A percentile compares a stretch with the other conserved stretches of the same genome.
Evolutionary conservation across 2,888 invertebrate genomes (phyloP).

Genomic region (Saturnia pavonia): DNA sequence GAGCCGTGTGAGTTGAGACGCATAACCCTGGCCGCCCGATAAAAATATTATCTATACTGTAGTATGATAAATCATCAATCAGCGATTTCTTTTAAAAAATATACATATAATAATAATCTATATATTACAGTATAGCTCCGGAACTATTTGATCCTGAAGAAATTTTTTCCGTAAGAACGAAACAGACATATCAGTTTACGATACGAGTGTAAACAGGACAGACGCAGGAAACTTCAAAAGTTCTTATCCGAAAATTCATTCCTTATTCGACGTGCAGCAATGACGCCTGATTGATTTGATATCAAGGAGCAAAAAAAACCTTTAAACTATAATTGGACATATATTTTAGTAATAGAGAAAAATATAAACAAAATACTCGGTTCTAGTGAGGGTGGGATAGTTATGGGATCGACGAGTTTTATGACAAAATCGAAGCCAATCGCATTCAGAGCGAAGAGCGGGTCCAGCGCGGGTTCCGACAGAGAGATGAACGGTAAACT

Average conservation of each 20-base stretch:
- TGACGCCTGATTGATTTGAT: conserved; percentile 32
- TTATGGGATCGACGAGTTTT: conserved; percentile 77
- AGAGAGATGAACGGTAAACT: conserved; percentile 75
- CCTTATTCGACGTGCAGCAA: conserved; percentile 46
- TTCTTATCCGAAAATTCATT: conserved; percentile 57
- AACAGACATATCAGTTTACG: conserved; percentile 42
- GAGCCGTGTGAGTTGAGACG: no score
- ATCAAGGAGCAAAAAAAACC: not conserved
- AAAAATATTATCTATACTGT: no score
- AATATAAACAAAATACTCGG: not conserved
- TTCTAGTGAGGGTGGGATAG: conserved; percentile 28
- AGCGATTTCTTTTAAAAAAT: no score
- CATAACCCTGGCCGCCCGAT: no score
- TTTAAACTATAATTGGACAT: conserved; percentile 32
- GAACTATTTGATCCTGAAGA: conserved; percentile 56
- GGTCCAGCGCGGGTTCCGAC: conserved; percentile 71
- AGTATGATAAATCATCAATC: no score
- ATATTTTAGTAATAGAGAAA: conserved; percentile 31
- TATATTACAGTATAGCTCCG: conserved; percentile 41
- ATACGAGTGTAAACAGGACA: conserved; percentile 51
- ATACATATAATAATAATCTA: no score
- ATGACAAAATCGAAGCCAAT: conserved; percentile 64
- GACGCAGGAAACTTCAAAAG: conserved; percentile 61
- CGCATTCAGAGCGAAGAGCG: conserved; percentile 67
- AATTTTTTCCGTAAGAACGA: conserved; percentile 58